Base-by-base conservation (phyloP, 2,888 invertebrate genomes). In the Epirrita christyi region DNA sequence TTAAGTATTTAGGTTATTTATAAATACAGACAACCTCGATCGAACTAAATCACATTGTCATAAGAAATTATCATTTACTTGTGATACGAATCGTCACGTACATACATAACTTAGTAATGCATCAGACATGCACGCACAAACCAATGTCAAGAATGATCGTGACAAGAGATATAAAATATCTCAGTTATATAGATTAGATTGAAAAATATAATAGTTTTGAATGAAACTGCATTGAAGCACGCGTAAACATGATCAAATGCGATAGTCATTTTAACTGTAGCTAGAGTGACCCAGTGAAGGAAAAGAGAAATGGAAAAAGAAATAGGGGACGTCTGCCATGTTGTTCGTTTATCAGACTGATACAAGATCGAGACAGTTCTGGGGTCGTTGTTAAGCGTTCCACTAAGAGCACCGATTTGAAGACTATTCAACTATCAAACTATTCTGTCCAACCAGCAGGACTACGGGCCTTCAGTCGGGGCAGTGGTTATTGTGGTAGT, bases 51-150 rank as follows among this genome's bases (percentile, higher is more conserved):
- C 11, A 4, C 48, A 45, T 50, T 55, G 57, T 38, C 55, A 41
- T 40, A 42, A 50, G 14, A 21, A 53, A 64, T 60, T 55, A 61
- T 61, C 51, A 38, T 42, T 40, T 34, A 5, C 48, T 13, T 61
- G 67, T 55, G 64, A 72, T 70, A 54, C 52, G 67, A 68, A 74
- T 66, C 58, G 57, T 67, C 78, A 73, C 75, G 72, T 72, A 63
- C 61, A 49, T 54, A 43, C 47, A 49, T 46, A 47, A 34, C 9
- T 11, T 7, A 36, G 55, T 55, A 62, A 65, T 63, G 61, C 64
- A 64, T 66, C 55, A 52, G 42, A 38, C 59, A 58, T 68, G 67
- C 68, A 65, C 69, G 72, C 61, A 56, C 62, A 36, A 7, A 27
- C 48, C 74, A 75, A 72, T 73, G 71, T 61, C 71, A 64, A 38